phyloP scores from a whole-genome alignment of 2,113 vertebrate genomes.

The Ceratotherium simum region DNA sequence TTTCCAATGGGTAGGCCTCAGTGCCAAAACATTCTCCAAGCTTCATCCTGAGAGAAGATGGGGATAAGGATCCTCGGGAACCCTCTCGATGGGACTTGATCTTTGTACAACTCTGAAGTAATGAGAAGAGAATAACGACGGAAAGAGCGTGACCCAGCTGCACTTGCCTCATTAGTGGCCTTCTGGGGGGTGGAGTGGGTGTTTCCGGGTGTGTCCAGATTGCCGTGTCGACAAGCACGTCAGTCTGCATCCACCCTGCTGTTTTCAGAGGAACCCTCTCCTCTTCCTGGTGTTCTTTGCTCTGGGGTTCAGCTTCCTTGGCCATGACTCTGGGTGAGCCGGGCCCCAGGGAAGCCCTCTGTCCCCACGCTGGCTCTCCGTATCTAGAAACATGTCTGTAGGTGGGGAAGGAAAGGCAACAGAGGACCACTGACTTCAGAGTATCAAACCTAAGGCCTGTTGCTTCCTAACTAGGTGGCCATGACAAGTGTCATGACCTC shows the following conservation, averaged over 20 bases:
- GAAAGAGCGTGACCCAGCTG: background rate
- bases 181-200: background rate
- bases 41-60: background rate
- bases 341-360: background rate
- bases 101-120: background rate
- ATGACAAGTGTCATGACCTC: background rate
- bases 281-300: slow-evolving; percentile 48
- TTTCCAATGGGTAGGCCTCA: background rate
- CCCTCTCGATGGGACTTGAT: background rate
- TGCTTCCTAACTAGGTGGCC: background rate
- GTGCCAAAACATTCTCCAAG: background rate
- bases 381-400: background rate
- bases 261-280: slow-evolving; percentile 8
- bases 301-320: background rate
- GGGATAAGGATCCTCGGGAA: fast-evolving
- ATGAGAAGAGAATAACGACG: background rate
- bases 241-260: background rate
- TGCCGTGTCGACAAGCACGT: background rate
- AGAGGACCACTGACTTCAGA: background rate
- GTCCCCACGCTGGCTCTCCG: background rate
- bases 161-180: background rate
- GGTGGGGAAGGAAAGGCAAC: background rate
- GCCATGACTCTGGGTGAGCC: background rate
- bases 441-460: background rate
- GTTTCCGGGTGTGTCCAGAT: slow-evolving; percentile 46